phyloP scores from a whole-genome alignment of 2,797 vertebrate species.

The Silurus lanzhouensis region DNA sequence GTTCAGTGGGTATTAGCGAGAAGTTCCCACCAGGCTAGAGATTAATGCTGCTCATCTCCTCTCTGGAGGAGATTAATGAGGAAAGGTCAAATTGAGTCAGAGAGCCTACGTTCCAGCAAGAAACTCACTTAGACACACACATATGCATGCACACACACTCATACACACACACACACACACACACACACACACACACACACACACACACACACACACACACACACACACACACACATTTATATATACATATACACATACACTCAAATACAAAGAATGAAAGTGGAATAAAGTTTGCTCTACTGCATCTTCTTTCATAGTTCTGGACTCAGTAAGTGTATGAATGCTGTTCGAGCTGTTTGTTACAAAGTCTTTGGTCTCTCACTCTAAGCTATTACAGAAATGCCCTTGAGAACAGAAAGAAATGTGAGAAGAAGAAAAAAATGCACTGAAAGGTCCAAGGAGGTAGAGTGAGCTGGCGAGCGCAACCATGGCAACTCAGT shows the following conservation, averaged over 20 bases:
- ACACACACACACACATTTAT: background rate
- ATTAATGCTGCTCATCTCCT: conserved; percentile 68
- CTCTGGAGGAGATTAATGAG: conserved; percentile 65
- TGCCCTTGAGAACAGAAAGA: conserved; percentile 57
- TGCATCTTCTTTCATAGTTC: conserved; percentile 16
- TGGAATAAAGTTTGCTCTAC: conserved; percentile 1
- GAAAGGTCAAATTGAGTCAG: conserved; percentile 49
- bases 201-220: background rate
- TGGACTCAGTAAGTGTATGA: conserved; percentile 47
- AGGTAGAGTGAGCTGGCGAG: conserved; percentile 51
- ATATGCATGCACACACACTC: background rate
- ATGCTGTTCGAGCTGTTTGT: conserved; percentile 42
- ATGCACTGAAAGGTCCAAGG: conserved; percentile 33
- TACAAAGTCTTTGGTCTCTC: conserved; percentile 55
- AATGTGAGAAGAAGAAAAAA: conserved; percentile 32
- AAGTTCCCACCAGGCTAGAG: conserved; percentile 59
- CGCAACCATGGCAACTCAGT: conserved; percentile 72
- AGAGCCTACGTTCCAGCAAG: conserved; percentile 29
- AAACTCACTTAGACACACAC: conserved; percentile 10
- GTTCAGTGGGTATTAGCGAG: conserved; percentile 45
- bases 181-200: background rate
- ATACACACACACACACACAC: too few species aligned
- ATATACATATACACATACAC: background rate
- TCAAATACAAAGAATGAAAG: conserved; percentile 1
- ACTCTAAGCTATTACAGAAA: conserved; percentile 47